Evolutionary conservation across 1,140 invertebrate species (phyloP), one percentile per base, ranked within the genome.

Genomic region (Phthorimaea operculella): DNA sequence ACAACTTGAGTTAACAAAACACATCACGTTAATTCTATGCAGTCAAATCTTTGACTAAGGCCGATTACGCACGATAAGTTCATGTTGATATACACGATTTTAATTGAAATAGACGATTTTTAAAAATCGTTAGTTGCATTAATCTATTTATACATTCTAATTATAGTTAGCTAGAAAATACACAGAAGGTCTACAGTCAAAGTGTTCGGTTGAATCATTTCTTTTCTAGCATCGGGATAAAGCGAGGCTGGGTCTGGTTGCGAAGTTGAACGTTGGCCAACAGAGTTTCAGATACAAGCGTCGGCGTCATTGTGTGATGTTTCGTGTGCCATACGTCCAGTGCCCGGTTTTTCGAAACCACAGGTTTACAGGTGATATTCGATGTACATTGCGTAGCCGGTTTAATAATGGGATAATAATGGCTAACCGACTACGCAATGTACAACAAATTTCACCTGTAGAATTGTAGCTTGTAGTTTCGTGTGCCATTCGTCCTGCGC

Each of bases 1-100:
- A 64, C 60, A 72, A 63, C 57, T 47, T 56, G 62, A 68, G 57
- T 66, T 59, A 70, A 66, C 54, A 63, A 63, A 47, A 50, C 18
- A 50, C 10, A 4, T 50, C 28, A 28, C 18, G 10, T 21, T 21
- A 62, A 79, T 79, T 84, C 77, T 70, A 84, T 82, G 79, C 79
- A 82, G 79, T 81, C 77, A 82, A 82, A 84, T 82, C 80, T 78
- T 70, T 66, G 60, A 63, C 66, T 61, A 66, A 73, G 63, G 64
- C 70, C 65, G 60, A 68, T 63, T 57, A 12, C 52, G 42, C 54
- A 51, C n/a, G 11, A 15, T 47, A 47, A 47, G 9, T n/a, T 47
- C 44, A 42, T 42, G 21, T 28, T 28, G 21, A 28, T 28, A 28
- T 28, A 28, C 21, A 28, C 21, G 21, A 28, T 28, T 4, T 28